A percentile compares a stretch with the other conserved stretches of the same genome.
These are phyloP conservation scores for Ochotona curzoniae DNA, from an alignment of 2,113 vertebrate species.

Conservation along the genomic window DNA sequence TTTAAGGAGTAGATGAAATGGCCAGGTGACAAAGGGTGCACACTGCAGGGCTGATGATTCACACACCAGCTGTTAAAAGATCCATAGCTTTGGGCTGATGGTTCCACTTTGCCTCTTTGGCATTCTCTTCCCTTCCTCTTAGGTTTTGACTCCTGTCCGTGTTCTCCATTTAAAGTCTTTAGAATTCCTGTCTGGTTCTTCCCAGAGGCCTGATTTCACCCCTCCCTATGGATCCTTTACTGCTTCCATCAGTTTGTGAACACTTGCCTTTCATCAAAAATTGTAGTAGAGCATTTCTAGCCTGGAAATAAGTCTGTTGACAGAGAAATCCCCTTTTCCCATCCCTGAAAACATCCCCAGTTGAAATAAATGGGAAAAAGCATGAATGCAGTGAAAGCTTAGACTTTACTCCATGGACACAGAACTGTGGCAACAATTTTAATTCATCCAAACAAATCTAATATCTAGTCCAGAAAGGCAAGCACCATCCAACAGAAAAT, in stretches of 20 bases:
- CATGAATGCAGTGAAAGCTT: background rate
- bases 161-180: background rate
- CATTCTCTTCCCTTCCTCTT: background rate
- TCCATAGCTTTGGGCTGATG: too few species aligned
- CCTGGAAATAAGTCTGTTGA: background rate
- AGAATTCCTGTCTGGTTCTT: background rate
- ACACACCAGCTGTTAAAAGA: too few species aligned
- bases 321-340: background rate
- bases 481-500: background rate
- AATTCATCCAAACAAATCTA: background rate
- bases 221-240: background rate
- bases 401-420: background rate
- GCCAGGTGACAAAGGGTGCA: accelerated
- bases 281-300: background rate
- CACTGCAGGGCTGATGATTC: background rate
- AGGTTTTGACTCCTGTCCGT: background rate
- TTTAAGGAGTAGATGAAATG: background rate
- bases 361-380: background rate
- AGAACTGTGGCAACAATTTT: background rate
- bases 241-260: background rate
- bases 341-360: background rate
- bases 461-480: background rate
- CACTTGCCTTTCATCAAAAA: background rate
- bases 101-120: background rate
- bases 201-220: background rate